These are phyloP conservation scores for Eilema depressum DNA, from an alignment of 2,888 invertebrate species.

Conservation along the genomic window DNA sequence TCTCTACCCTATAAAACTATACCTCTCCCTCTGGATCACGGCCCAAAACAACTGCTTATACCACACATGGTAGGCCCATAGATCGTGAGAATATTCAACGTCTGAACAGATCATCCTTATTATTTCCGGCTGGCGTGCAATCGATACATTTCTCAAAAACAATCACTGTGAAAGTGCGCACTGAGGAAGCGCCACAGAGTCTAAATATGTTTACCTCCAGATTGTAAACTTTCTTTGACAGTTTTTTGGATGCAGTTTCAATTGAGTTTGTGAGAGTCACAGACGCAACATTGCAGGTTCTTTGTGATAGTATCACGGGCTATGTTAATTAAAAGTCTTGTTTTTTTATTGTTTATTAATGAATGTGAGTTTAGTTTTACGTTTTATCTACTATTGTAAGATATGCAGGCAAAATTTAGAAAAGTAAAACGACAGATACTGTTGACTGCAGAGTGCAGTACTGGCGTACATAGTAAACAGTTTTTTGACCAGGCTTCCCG, in stretches of 20 bases:
- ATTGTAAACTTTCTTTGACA: slow-evolving; percentile 3
- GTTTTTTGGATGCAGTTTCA: not conserved
- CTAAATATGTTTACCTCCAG: not conserved
- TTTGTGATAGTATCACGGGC: not conserved
- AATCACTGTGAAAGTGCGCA: not conserved
- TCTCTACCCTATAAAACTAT: too few relatives aligned
- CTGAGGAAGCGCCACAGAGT: not conserved
- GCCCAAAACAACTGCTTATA: too few relatives aligned
- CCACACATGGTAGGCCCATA: too few relatives aligned
- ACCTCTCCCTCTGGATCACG: too few relatives aligned
- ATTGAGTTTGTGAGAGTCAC: not conserved
- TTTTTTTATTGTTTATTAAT: slow-evolving; percentile 9
- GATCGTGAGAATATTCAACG: not conserved
- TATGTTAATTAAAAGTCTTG: slow-evolving; percentile 3
- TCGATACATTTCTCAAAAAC: not conserved
- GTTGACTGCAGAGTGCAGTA: too few relatives aligned
- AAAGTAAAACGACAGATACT: too few relatives aligned
- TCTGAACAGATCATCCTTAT: not conserved
- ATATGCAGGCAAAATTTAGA: too few relatives aligned
- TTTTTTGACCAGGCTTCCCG: too few relatives aligned
- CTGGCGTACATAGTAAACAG: too few relatives aligned
- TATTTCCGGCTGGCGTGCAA: slow-evolving; percentile 7
- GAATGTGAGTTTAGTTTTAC: slow-evolving; percentile 6
- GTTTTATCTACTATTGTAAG: not conserved
- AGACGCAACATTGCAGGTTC: not conserved